phyloP scores from a whole-genome alignment of 1,140 invertebrate genomes.

The Drosophila dunni region DNA sequence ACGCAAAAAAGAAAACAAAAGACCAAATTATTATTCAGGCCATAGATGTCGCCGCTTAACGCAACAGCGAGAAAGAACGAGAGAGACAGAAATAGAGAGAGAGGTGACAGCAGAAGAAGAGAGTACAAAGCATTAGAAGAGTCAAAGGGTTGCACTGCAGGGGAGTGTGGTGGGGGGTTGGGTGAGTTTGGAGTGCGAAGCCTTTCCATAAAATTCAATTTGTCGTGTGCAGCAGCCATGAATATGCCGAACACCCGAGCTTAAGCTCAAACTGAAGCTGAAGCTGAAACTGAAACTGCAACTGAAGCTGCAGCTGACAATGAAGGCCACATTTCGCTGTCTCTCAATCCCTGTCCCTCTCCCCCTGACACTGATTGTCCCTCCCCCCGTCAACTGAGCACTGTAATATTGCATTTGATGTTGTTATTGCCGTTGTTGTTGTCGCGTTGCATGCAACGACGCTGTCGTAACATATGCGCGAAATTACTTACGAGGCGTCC shows the following conservation, averaged over 20 bases:
- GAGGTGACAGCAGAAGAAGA: too few relatives aligned
- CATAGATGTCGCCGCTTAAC: slow-evolving; percentile 53
- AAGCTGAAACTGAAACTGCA: slow-evolving; percentile 38
- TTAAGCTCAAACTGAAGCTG: slow-evolving; percentile 51
- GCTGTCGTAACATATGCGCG: slow-evolving; percentile 72
- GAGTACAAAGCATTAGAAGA: slow-evolving; percentile 37
- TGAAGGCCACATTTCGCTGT: slow-evolving; percentile 47
- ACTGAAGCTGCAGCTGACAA: slow-evolving; percentile 38
- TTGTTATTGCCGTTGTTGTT: slow-evolving; percentile 7
- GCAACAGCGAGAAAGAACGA: slow-evolving; percentile 25
- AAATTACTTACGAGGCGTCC: slow-evolving; percentile 72
- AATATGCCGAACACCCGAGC: slow-evolving; percentile 71
- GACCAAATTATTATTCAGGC: slow-evolving; percentile 69
- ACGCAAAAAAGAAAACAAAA: slow-evolving; percentile 59
- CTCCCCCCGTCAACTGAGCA: not conserved
- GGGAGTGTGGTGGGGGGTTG: not conserved
- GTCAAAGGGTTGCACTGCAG: too few relatives aligned
- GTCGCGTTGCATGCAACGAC: slow-evolving; percentile 20
- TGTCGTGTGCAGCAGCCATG: slow-evolving; percentile 80
- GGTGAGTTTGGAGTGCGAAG: slow-evolving; percentile 39
- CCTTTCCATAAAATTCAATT: slow-evolving; percentile 82
- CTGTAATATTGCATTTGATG: slow-evolving; percentile 37
- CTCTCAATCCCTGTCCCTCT: slow-evolving; percentile 16
- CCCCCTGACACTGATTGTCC: not conserved
- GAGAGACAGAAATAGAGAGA: not conserved